Conservation (phyloP, 2,888 invertebrate genomes). For the Andrena fulva region DNA sequence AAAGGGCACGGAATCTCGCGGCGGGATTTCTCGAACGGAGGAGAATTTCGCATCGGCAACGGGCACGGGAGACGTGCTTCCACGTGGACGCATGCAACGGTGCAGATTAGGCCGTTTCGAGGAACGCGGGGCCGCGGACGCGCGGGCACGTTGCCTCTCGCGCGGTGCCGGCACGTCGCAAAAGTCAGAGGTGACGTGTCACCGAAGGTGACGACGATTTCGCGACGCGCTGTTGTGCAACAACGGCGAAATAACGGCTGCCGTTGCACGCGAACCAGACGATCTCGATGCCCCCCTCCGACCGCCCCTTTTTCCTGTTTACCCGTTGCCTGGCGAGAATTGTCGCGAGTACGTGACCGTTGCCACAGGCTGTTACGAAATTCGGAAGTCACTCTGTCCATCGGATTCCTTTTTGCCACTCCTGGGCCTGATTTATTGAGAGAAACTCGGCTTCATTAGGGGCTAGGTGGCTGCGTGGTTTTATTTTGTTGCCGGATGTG, state of each 20-base stretch:
- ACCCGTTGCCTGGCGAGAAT: not conserved
- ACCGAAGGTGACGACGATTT: conserved; percentile 75
- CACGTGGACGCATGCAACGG: conserved; percentile 53
- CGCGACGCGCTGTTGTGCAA: conserved; percentile 70
- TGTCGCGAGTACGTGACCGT: conserved; percentile 6
- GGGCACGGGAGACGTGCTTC: conserved; percentile 42
- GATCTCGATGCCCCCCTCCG: conserved; percentile 26
- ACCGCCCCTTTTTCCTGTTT: conserved; percentile 25
- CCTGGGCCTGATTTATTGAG: too few species aligned
- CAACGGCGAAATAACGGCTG: conserved; percentile 59
- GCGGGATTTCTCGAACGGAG: conserved; percentile 13
- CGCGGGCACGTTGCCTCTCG: conserved; percentile 62
- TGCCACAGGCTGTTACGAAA: not conserved
- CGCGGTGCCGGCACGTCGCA: conserved; percentile 67
- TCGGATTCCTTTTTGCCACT: too few species aligned
- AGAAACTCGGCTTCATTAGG: too few species aligned
- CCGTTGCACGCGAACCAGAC: conserved; percentile 57
- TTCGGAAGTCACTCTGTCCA: not conserved
- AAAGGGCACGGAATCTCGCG: conserved; percentile 36
- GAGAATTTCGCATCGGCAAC: conserved; percentile 30
- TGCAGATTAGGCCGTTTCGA: conserved; percentile 68
- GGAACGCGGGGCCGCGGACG: conserved; percentile 61
- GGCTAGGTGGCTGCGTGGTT: too few species aligned
- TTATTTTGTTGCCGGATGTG: too few species aligned
- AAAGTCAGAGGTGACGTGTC: conserved; percentile 80